Evolutionary conservation across 2,888 invertebrate species (phyloP), one percentile per base, ranked within the genome.

Genomic region (Eudasyphora cyanicolor): DNA sequence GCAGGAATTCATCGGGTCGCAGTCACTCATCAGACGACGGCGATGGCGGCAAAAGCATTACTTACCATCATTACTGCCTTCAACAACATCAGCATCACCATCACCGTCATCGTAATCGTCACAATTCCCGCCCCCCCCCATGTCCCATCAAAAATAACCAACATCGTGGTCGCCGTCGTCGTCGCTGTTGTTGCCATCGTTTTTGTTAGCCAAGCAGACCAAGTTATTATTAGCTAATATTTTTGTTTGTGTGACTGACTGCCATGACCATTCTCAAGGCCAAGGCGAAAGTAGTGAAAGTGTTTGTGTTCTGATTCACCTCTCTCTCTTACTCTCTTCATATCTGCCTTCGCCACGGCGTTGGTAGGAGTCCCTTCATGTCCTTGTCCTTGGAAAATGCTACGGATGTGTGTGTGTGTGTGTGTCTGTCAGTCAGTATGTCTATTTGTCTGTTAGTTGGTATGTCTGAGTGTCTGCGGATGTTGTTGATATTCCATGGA

Each of bases 251-350:
- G 67, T 57, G 54, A 38, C 38, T 64, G 54, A 54, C 73, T 62
- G 32, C 62, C 64, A 75, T 82, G 84, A 67, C 82, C 84, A 85
- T 67, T 82, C 84, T 80, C 85, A 85, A 81, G 84, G 85, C 79
- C 85, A 86, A 83, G 82, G 24, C 67, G 42, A 67, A 64, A 35
- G 21, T 21, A 21, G 70, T 70, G 84, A 85, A 85, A 87, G 86
- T 86, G 78, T 79, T 71, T 76, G 79, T 73, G 24, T 60, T 57
- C 69, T n/a, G n/a, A n/a, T n/a, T n/a, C n/a, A n/a, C n/a, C n/a
- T n/a, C n/a, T n/a, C n/a, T n/a, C n/a, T n/a, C n/a, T n/a, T n/a
- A n/a, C n/a, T n/a, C n/a, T n/a, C n/a, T n/a, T n/a, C n/a, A n/a
- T n/a, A n/a, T 19, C 8, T 14, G 60, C 51, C 62, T 14, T 42